These are phyloP conservation scores for Cryptocheilus praepositus DNA, from an alignment of 2,888 invertebrate genomes.

Conservation along the genomic window DNA sequence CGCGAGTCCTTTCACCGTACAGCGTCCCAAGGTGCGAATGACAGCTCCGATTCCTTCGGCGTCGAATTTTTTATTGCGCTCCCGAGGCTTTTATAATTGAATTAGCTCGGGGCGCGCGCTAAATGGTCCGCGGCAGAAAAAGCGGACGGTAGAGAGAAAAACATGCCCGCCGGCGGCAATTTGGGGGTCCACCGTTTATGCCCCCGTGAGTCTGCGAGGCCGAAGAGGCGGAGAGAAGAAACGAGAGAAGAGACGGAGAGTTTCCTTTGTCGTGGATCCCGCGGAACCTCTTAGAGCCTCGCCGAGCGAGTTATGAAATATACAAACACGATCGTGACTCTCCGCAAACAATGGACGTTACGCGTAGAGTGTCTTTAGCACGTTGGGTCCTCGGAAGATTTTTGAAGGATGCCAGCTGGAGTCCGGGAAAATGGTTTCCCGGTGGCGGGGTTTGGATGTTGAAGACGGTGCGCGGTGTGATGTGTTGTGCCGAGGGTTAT, in stretches of 20 bases:
- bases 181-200: constrained; percentile 55
- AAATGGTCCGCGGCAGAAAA: constrained; percentile 37
- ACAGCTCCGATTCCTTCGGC: not conserved
- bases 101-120: constrained; percentile 48
- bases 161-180: constrained; percentile 51
- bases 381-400: no score
- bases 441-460: no score
- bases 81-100: constrained; percentile 45
- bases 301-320: constrained; percentile 67
- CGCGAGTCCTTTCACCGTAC: no score
- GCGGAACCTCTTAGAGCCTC: constrained; percentile 47
- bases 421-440: no score
- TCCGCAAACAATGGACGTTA: constrained; percentile 63
- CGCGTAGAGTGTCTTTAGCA: not conserved
- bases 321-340: constrained; percentile 63
- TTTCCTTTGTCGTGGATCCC: constrained; percentile 33
- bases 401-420: no score
- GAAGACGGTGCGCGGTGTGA: no score
- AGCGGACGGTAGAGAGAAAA: constrained; percentile 12
- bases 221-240: not conserved
- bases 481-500: no score
- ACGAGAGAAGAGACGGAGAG: not conserved
- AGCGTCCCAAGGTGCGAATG: not conserved
- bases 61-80: constrained; percentile 31
- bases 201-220: constrained; percentile 35